Percentiles rank a stretch among this genome's conserved stretches.
Conservation (phyloP, 2,797 vertebrate genomes). For the Lacerta viridis region DNA sequence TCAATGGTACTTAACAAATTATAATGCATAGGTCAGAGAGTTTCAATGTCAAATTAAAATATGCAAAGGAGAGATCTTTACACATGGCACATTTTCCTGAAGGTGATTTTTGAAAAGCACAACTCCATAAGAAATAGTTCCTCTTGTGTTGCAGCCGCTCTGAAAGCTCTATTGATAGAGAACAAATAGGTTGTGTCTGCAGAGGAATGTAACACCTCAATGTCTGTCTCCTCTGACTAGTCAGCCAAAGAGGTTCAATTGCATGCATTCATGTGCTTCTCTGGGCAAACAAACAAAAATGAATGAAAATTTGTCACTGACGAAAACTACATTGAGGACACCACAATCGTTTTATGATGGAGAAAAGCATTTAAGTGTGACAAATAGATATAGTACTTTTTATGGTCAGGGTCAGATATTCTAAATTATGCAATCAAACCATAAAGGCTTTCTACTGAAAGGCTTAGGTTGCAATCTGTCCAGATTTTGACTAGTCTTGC, state of each 20-base stretch:
- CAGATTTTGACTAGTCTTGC: background rate
- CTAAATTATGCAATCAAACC: background rate
- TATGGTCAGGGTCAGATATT: background rate
- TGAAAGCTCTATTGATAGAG: slow-evolving; percentile 39
- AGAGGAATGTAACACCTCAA: slow-evolving; percentile 25
- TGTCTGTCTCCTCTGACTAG: background rate
- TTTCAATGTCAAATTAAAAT: background rate
- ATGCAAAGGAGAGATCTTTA: background rate
- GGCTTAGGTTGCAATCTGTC: background rate
- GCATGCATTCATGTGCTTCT: slow-evolving; percentile 22
- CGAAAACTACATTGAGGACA: slow-evolving; percentile 23
- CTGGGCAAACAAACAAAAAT: slow-evolving; percentile 44
- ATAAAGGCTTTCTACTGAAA: background rate
- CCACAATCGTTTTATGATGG: background rate
- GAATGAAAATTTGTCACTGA: slow-evolving; percentile 23
- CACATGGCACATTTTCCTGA: slow-evolving; percentile 17
- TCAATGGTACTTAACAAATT: background rate
- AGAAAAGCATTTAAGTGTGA: slow-evolving; percentile 22
- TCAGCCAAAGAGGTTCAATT: slow-evolving; percentile 17
- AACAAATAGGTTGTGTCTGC: slow-evolving; percentile 8
- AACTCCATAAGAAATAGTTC: slow-evolving; percentile 29
- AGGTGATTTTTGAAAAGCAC: slow-evolving; percentile 19
- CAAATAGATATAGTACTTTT: background rate
- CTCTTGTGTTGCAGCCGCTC: slow-evolving; percentile 17
- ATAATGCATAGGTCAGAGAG: background rate